These are phyloP conservation scores for Agapostemon virescens DNA, from an alignment of 2,888 invertebrate species.

Conservation along the genomic window DNA sequence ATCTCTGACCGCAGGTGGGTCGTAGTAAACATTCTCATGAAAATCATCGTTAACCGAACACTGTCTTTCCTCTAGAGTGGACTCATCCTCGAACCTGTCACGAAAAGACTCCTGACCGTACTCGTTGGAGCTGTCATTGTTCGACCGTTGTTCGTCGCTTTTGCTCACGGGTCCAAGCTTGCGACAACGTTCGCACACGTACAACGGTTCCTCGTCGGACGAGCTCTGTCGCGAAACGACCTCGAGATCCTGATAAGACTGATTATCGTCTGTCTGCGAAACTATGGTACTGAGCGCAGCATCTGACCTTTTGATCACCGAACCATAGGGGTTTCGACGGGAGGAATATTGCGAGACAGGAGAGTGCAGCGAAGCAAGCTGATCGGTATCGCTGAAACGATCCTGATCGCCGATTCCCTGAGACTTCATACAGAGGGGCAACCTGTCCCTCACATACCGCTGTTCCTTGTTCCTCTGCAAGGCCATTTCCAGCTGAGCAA, in stretches of 20 bases:
- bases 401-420: slow-evolving; percentile 11
- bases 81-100: slow-evolving; percentile 54
- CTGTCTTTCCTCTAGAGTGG: slow-evolving; percentile 22
- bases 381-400: slow-evolving; percentile 34
- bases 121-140: slow-evolving; percentile 28
- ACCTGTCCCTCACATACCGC: slow-evolving; percentile 72
- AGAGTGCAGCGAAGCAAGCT: slow-evolving; percentile 8
- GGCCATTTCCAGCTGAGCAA: slow-evolving; percentile 83
- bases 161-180: slow-evolving; percentile 13
- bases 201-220: slow-evolving; percentile 47
- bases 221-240: slow-evolving; percentile 18
- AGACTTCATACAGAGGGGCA: slow-evolving; percentile 5
- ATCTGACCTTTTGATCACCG: neutral
- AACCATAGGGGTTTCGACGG: neutral
- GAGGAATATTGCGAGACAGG: neutral
- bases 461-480: slow-evolving; percentile 73
- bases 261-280: slow-evolving; percentile 7
- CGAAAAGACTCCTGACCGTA: slow-evolving; percentile 53
- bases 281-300: neutral
- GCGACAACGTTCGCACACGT: slow-evolving; percentile 55
- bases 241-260: neutral
- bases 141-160: slow-evolving; percentile 6
- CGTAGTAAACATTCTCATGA: neutral
- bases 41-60: neutral
- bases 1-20: slow-evolving; percentile 6